A percentile compares a stretch with the other conserved stretches of the same genome.
These are phyloP conservation scores for Okamejei kenojei DNA, from an alignment of 2,797 vertebrate genomes.

Conservation along the genomic window DNA sequence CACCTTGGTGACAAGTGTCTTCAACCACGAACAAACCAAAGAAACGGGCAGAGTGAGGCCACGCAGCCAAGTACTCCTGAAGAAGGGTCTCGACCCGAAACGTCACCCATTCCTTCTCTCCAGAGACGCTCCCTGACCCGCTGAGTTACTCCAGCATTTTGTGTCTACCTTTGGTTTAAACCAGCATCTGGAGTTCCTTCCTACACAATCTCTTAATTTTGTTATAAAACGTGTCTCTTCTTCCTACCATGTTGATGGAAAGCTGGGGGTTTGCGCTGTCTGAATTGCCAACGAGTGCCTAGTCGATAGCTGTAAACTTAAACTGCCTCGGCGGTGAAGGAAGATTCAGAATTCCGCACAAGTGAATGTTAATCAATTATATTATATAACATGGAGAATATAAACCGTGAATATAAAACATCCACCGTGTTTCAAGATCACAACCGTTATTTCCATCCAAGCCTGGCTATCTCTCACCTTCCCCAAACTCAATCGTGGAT, in stretches of 20 bases:
- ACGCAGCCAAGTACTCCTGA: background rate
- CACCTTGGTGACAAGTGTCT: background rate
- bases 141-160: too few species aligned
- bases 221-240: background rate
- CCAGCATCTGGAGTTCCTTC: too few species aligned
- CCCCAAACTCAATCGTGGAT: background rate
- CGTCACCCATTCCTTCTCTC: too few species aligned
- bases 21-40: background rate
- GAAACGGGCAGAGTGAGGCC: background rate
- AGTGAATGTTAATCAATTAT: background rate
- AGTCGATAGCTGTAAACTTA: background rate
- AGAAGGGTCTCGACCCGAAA: background rate
- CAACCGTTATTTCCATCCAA: too few species aligned
- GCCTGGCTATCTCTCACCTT: background rate
- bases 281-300: background rate
- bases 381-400: too few species aligned
- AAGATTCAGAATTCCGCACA: background rate
- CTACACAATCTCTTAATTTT: too few species aligned
- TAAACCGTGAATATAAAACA: background rate
- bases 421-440: too few species aligned
- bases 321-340: background rate
- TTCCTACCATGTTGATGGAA: background rate
- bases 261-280: background rate
- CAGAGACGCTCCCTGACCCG: too few species aligned
- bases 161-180: too few species aligned